Evolutionary conservation across 2,888 invertebrate species (phyloP), one percentile per base, ranked within the genome.

Genomic region (Caradrina clavipalpis): DNA sequence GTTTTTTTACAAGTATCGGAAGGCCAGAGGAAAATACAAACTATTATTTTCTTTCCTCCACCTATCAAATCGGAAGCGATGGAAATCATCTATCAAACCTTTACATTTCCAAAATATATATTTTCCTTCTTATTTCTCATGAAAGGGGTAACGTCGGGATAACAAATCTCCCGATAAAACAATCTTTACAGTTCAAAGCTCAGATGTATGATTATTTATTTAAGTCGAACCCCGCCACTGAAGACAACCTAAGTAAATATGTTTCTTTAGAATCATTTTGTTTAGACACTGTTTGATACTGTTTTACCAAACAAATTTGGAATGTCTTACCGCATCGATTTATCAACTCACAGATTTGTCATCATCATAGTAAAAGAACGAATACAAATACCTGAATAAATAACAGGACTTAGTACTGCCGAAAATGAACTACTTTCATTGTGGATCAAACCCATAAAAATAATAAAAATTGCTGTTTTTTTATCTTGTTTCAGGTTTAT

Each of bases 81-180:
- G 64, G 56, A 73, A 78, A 64, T 64, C 82, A 68, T 82, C 68
- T 58, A 82, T 78, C 82, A 82, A 82, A 68, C 67, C 61, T 50
- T 65, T 35, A 68, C 49, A 54, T 62, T 68, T 65, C 49, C 49
- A 69, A 82, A 79, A 68, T 65, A 51, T 78, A 63, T 62, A n/a
- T 58, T 64, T 63, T 47, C 68, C 57, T 64, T 58, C 58, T 55
- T 42, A 69, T 63, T 78, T 72, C 53, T 66, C 60, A 67, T 78
- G 57, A 64, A 77, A 78, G 78, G 63, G 54, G 59, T 78, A 49
- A 67, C 73, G 66, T 67, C 60, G 22, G 56, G 74, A 53, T 73
- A 79, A 79, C 64, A 73, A 77, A 81, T 81, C 73, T 67, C 21
- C 26, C 53, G 57, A 64, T 59, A 53, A 54, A 71, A 70, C 80